Base-by-base conservation (phyloP, 35 echinoderm and acorn worm species). In the Ophioderma brevispina region DNA sequence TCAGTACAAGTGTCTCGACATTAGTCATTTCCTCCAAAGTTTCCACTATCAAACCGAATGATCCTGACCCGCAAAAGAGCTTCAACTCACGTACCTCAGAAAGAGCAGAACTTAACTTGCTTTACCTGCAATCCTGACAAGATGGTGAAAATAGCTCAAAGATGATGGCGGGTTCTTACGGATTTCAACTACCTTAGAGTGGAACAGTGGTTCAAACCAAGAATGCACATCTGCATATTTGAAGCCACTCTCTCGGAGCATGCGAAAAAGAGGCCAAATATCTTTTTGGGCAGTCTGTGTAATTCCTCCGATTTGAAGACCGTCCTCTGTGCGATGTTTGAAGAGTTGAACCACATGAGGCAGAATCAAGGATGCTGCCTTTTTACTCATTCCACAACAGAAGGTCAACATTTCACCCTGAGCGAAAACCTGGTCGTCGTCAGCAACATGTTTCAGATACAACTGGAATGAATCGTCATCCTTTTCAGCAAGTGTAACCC, bases 231-330 rank as follows among this genome's bases (percentile, higher is more conserved):
- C 59, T 18, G 10, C 59, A 70, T 70, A 70, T 30, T 70, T 70
- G 28, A 70, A 25, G 1, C 59, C 59, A 70, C 59, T 70, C n/a
- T 70, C 59, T 1, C 59, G 59, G n/a, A 70, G 59, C 59, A 70
- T 70, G 28, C 59, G 59, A 70, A 70, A 70, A 70, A 70, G 46
- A 25, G 59, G 59, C 59, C 59, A 70, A 25, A 70, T 70, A 70
- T 70, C 59, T 25, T 70, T 70, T 25, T 25, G 59, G 1, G 28
- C 28, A 3, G 15, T 25, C 2, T 70, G 23, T 18, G 59, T 13
- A 15, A 70, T 25, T 2, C 23, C 23, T 70, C 59, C 59, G n/a
- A 70, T 70, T 25, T 25, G 59, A 70, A 70, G 28, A 2, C 10
- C n/a, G 1, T 70, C 59, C 17, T 70, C 59, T 25, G 59, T 70